Base-by-base conservation (phyloP, 2,797 vertebrate genomes). In the Gallinago nigripennis region DNA sequence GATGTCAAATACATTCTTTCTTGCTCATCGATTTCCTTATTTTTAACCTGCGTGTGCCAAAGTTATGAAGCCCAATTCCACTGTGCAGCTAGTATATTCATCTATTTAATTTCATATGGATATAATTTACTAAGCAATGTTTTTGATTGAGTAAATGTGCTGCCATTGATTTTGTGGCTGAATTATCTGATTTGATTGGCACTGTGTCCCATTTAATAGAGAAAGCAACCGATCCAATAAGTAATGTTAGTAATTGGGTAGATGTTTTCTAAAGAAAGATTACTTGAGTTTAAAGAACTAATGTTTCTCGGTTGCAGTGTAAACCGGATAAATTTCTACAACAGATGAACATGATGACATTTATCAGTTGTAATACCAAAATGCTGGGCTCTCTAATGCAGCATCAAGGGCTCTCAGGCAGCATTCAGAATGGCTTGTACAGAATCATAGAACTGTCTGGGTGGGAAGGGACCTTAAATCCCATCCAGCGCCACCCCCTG, bases 171-270 rank as follows among this genome's bases (percentile, higher is more conserved):
- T 95, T 85, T 88, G 93, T 82, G 82, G 93, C 96, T 95, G 92
- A 96, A 96, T 96, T 95, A 97, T 95, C 94, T 84, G 93, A 96
- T 96, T 97, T 97, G 96, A 97, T 96, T 95, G 97, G 96, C 95
- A 91, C 94, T 5, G 31, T 84, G 95, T 96, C 96, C 88, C 28
- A 2, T 92, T 95, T 94, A 95, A 97, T 95, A 94, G 95, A 97
- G 90, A 94, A 86, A 85, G 94, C 94, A 83, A 87, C 86, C 82
- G 90, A 82, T 93, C 90, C 95, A 93, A 89, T 97, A 92, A 95
- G 94, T 94, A 95, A 95, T 66, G 91, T 33, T 86, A 69, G 94
- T 96, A 96, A 97, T 88, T 94, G 96, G 96, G 83, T 20, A 68
- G 91, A 73, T 96, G 95, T 81, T 96, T 91, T 95, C 93, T 96